phyloP scores from a whole-genome alignment of 2,888 invertebrate genomes.

The Macrosiphum euphorbiae region DNA sequence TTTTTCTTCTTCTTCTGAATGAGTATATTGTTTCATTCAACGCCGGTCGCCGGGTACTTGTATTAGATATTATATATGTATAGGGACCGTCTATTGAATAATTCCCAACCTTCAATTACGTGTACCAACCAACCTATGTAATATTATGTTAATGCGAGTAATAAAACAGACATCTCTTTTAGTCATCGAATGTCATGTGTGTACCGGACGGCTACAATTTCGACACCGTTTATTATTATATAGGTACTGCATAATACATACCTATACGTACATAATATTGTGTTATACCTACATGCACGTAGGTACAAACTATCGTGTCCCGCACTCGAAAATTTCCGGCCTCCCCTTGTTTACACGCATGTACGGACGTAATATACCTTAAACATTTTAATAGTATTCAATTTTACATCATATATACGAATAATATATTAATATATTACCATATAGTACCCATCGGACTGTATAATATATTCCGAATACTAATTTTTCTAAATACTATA shows the following conservation, averaged over 20 bases:
- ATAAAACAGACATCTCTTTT: conserved; percentile 8
- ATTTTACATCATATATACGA: background rate
- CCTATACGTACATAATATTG: background rate
- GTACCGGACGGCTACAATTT: background rate
- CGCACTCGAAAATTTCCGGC: background rate
- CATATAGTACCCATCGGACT: background rate
- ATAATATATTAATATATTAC: background rate
- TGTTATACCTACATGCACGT: background rate
- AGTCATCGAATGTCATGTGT: background rate
- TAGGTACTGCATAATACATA: background rate
- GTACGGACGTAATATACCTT: background rate
- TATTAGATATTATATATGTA: background rate
- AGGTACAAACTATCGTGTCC: background rate
- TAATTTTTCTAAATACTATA: background rate
- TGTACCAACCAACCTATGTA: background rate
- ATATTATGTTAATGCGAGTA: background rate
- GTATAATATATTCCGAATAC: background rate
- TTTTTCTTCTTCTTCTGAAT: background rate
- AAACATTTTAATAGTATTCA: background rate
- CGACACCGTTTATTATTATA: background rate
- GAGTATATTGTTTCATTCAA: conserved; percentile 16
- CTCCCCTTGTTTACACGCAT: background rate
- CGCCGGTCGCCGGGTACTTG: background rate
- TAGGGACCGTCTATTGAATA: background rate
- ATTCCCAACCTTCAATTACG: conserved; percentile 7